Evolutionary conservation across 2,113 vertebrate species (phyloP).

Genomic region (Oncorhynchus nerka): DNA sequence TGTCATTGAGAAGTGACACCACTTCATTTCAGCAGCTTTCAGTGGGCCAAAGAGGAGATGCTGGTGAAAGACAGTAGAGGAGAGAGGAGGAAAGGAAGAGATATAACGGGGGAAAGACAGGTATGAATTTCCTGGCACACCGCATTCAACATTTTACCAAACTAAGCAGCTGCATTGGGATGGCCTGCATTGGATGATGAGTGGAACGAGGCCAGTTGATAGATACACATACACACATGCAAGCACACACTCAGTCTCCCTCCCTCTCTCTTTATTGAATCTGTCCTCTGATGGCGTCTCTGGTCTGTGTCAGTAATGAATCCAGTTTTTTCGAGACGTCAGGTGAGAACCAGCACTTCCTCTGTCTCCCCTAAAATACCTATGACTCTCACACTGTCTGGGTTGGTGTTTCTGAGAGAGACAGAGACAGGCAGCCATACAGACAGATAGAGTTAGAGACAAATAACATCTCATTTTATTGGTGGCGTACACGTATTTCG

Average conservation of each 20-base stretch:
- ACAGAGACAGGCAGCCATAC: conserved; percentile 37
- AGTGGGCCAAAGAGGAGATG: conserved; percentile 71
- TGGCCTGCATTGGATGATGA: conserved; percentile 80
- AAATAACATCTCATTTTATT: too few relatives aligned
- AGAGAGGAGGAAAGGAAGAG: conserved; percentile 42
- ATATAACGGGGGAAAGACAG: not conserved
- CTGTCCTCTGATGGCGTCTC: conserved; percentile 75
- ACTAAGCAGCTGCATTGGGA: conserved; percentile 82
- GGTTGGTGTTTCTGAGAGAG: not conserved
- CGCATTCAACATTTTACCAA: conserved; percentile 85
- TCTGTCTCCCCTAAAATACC: conserved; percentile 61
- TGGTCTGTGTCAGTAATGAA: conserved; percentile 65
- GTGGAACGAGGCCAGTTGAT: conserved; percentile 80
- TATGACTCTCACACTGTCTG: not conserved
- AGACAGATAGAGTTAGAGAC: not conserved
- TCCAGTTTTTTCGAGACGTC: conserved; percentile 62
- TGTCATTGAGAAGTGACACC: conserved; percentile 99
- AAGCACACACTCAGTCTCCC: conserved; percentile 12
- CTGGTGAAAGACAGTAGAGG: conserved; percentile 38
- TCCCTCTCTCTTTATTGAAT: conserved; percentile 65
- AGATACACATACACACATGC: conserved; percentile 44
- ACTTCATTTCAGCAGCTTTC: conserved; percentile 98
- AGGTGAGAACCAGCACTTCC: conserved; percentile 67
- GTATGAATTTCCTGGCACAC: conserved; percentile 75
- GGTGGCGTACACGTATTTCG: too few relatives aligned